Evolutionary conservation across 2,888 invertebrate species (phyloP), one percentile per base, ranked within the genome.

Genomic region (Tromatobia lineatoria): DNA sequence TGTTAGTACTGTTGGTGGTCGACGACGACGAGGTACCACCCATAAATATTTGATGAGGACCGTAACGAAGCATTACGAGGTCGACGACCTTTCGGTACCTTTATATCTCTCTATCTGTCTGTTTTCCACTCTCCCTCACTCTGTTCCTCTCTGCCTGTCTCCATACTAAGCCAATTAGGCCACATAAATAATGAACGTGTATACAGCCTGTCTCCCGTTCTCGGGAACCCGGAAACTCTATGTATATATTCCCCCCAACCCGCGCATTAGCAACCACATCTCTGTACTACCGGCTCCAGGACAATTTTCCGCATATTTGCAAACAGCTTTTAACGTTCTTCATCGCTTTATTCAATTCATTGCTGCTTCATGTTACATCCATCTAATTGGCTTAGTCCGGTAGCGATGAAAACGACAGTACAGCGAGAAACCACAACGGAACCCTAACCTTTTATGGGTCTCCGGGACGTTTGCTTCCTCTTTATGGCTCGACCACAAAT

Each of bases 11-110:
- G 71, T 76, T 57, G 74, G 88, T 88, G 82, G 87, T 88, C 89
- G 88, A 85, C 81, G 82, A 59, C 79, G 80, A 75, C 78, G 79
- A 80, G 70, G 84, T 83, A 61, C 80, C 76, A 83, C 57, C 71
- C 85, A 90, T 90, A 89, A 90, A 90, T 90, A 90, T 90, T 90
- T 90, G 86, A 90, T 87, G 87, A 89, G 88, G 38, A 77, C 38
- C 69, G 86, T 86, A 88, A 89, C 86, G 87, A 89, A 88, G 86
- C 83, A 83, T 84, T 86, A 84, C 78, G 80, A 73, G 85, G 67
- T 79, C 74, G 71, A 77, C 61, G 84, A 86, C 80, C 76, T 83
- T 79, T 66, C 23, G 80, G 25, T 77, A 71, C 71, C 45, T 54
- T 47, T 71, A 50, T 71, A 57, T 69, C 61, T 54, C 47, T 70